These are phyloP conservation scores for Sebastes wilsoni DNA, from an alignment of 2,797 vertebrate species.

Conservation along the genomic window DNA sequence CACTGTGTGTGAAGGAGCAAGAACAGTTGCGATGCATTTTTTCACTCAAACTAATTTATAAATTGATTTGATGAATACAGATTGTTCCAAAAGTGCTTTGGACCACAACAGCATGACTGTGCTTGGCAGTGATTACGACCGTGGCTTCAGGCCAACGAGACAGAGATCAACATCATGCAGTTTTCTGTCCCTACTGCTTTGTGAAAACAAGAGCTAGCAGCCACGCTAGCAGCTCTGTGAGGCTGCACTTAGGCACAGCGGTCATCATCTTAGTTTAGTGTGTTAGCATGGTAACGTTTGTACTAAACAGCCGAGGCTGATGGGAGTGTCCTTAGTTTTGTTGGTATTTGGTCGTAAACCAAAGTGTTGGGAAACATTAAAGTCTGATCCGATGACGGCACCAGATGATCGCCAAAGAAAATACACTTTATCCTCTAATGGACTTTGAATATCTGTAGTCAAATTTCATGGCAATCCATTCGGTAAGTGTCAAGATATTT, in stretches of 20 bases:
- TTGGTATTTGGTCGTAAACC: background rate
- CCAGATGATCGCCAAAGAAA: background rate
- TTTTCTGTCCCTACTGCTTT: background rate
- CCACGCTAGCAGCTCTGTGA: background rate
- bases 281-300: background rate
- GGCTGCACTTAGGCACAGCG: background rate
- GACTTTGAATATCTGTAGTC: background rate
- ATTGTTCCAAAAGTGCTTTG: conserved; percentile 36
- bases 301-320: background rate
- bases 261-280: background rate
- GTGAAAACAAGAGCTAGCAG: background rate
- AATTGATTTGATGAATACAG: conserved; percentile 38
- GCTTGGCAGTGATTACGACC: background rate
- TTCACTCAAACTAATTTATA: conserved; percentile 9
- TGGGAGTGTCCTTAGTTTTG: background rate
- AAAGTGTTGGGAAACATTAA: background rate
- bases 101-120: conserved; percentile 9
- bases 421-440: background rate
- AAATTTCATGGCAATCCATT: background rate
- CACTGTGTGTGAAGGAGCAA: background rate
- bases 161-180: background rate
- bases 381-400: background rate
- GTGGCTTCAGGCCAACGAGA: background rate
- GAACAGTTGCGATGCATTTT: background rate
- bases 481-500: background rate